Conservation (phyloP, 2,113 vertebrate species). For the Clinocottus analis region DNA sequence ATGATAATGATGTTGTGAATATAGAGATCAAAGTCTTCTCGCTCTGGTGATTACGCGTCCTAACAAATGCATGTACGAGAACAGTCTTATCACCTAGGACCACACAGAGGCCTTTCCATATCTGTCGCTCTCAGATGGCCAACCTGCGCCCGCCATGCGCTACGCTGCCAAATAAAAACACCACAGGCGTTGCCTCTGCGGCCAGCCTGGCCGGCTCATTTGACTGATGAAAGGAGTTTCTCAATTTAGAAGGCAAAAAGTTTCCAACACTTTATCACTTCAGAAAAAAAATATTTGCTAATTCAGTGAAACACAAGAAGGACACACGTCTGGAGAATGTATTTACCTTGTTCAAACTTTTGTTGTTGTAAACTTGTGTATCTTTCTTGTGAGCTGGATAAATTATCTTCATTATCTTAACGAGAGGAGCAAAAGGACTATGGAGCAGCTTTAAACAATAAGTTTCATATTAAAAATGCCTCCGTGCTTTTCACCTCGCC, state of each 20-base stretch:
- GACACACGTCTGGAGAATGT: slow-evolving; percentile 30
- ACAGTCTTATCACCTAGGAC: slow-evolving; percentile 79
- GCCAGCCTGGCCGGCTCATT: slow-evolving; percentile 57
- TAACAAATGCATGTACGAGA: slow-evolving; percentile 70
- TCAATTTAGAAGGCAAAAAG: slow-evolving; percentile 34
- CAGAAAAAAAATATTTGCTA: slow-evolving; percentile 47
- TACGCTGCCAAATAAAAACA: slow-evolving; percentile 71
- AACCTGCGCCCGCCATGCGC: slow-evolving; percentile 62
- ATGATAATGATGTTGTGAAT: slow-evolving; percentile 77
- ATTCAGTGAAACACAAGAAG: slow-evolving; percentile 52
- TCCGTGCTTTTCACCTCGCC: slow-evolving; percentile 16
- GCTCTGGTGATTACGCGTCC: slow-evolving; percentile 68
- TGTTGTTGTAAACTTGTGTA: not conserved
- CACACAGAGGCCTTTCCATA: slow-evolving; percentile 76
- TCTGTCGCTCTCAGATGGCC: slow-evolving; percentile 79
- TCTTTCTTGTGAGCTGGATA: slow-evolving; percentile 9
- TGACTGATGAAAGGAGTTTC: slow-evolving; percentile 66
- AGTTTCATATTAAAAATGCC: slow-evolving; percentile 6
- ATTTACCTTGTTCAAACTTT: slow-evolving; percentile 47
- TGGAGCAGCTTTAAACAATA: not conserved
- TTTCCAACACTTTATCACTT: slow-evolving; percentile 52
- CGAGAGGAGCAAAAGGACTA: slow-evolving; percentile 7
- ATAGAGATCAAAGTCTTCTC: slow-evolving; percentile 76
- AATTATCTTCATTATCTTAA: slow-evolving; percentile 39
- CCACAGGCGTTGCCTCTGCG: slow-evolving; percentile 60